Evolutionary conservation across 2,797 vertebrate species (phyloP).

Genomic region (Lateolabrax maculatus): DNA sequence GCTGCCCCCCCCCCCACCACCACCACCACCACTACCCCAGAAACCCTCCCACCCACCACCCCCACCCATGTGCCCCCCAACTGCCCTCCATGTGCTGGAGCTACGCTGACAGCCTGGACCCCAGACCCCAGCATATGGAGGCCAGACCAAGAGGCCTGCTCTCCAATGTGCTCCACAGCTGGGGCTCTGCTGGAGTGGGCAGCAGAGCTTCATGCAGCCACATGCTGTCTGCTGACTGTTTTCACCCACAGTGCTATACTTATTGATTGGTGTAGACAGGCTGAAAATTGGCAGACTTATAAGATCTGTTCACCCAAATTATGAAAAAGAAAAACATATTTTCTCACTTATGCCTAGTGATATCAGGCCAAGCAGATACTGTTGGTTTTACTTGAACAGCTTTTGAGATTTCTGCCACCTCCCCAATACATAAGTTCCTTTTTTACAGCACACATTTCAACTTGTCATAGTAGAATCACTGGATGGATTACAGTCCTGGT

Average conservation of each 20-base stretch:
- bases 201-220: constrained; percentile 55
- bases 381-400: not conserved
- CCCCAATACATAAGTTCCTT: not conserved
- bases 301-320: not conserved
- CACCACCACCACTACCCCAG: constrained; percentile 7
- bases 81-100: constrained; percentile 80
- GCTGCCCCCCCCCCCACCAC: constrained; percentile 48
- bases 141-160: constrained; percentile 77
- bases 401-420: not conserved
- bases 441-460: not conserved
- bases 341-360: not conserved
- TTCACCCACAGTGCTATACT: constrained; percentile 1
- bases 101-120: constrained; percentile 80
- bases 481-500: not conserved
- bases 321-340: not conserved
- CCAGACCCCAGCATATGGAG: constrained; percentile 85
- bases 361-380: not conserved
- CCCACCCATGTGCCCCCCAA: constrained; percentile 63
- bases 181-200: constrained; percentile 73
- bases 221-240: constrained; percentile 37
- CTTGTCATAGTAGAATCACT: not conserved
- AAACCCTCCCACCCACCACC: constrained; percentile 21
- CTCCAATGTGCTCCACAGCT: constrained; percentile 79
- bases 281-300: not conserved
- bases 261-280: constrained; percentile 4